Evolutionary conservation across 2,888 invertebrate species (phyloP).

Genomic region (Blastobasis lacticolella): DNA sequence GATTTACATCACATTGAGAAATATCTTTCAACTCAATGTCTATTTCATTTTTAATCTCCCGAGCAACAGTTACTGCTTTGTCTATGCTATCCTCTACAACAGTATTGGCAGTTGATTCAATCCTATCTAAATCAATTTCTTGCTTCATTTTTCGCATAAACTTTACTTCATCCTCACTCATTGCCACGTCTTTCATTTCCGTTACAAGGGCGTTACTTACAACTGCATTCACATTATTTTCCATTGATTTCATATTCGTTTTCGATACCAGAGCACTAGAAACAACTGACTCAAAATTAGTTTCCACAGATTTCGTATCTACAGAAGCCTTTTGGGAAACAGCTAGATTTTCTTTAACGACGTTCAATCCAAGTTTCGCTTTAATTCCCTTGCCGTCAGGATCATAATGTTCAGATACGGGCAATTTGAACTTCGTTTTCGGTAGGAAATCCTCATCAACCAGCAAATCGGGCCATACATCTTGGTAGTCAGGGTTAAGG

Average conservation of each 20-base stretch:
- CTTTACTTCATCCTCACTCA: slow-evolving; percentile 11
- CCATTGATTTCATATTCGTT: too few relatives aligned
- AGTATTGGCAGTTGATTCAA: slow-evolving; percentile 45
- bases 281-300: too few relatives aligned
- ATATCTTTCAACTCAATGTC: slow-evolving; percentile 28
- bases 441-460: slow-evolving; percentile 27
- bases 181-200: slow-evolving; percentile 4
- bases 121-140: slow-evolving; percentile 34
- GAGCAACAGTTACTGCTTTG: slow-evolving; percentile 44
- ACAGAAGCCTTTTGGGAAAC: too few relatives aligned
- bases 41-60: slow-evolving; percentile 48
- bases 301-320: too few relatives aligned
- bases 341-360: too few relatives aligned
- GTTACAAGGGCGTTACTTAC: neutral
- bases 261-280: too few relatives aligned
- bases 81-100: slow-evolving; percentile 52
- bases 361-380: slow-evolving; percentile 2
- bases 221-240: too few relatives aligned
- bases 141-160: slow-evolving; percentile 14
- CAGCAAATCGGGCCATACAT: slow-evolving; percentile 32
- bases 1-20: slow-evolving; percentile 2
- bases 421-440: slow-evolving; percentile 45
- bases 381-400: slow-evolving; percentile 30
- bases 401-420: slow-evolving; percentile 53
- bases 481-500: slow-evolving; percentile 44